Base-by-base conservation (phyloP, 2,797 vertebrate species). In the Chelmon rostratus region DNA sequence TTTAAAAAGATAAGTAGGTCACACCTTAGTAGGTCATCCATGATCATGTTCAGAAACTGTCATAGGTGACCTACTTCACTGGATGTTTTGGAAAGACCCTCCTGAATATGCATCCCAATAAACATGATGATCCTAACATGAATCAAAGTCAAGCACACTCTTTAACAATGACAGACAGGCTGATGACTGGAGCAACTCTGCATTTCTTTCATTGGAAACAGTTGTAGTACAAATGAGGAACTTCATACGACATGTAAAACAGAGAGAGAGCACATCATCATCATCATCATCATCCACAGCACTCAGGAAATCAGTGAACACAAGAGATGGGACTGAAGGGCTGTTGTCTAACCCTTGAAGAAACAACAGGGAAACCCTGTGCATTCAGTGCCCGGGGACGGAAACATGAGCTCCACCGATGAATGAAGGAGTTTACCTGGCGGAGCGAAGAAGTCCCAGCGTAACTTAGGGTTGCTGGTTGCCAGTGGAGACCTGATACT, bases 371-470 rank as follows among this genome's bases (percentile, higher is more conserved):
- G 89, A 86, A 79, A 91, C 86, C 83, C 89, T 69, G 63, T 74
- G 49, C 6, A 35, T 1, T 81, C 46, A 82, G 78, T 74, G 23
- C 42, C 78, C 49, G 3, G 64, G 73, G 77, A 64, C n/a, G 16
- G 80, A 87, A 84, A 72, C 61, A 59, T 87, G 87, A 93, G 91
- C 70, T 88, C 81, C 87, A 85, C 84, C 77, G 84, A 81, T 62
- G 66, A 82, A 81, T 68, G 86, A 57, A 73, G 21, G 62, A 4
- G 56, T 96, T 98, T 98, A 98, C 97, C 97, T 98, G 97, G 91
- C 72, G 88, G 94, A 6, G 94, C 94, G 96, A 98, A 98, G 97
- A 98, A 98, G 85, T 96, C 96, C 90, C 93, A 96, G 78, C 97
- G 96, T 91, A 95, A 96, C 94, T 97, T 96, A 95, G 92, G 94